Base-by-base conservation (phyloP, 2,888 invertebrate genomes). In the Sphaerophoria taeniata region DNA sequence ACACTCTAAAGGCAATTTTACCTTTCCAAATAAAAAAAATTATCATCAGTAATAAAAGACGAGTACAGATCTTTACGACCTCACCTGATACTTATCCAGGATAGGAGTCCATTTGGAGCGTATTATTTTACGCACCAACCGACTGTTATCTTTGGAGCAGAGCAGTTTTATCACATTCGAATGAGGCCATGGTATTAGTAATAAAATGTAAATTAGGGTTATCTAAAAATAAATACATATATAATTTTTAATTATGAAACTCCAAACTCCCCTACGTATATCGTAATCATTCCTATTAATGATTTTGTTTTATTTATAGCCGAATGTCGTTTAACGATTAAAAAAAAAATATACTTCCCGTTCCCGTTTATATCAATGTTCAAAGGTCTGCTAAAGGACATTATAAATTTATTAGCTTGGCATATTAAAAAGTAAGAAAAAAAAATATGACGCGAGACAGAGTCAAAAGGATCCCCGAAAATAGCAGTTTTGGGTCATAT, bases 41-140 rank as follows among this genome's bases (percentile, higher is more conserved):
- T 7, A 51, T 53, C 12, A 58, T 60, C 6, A 16, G 39, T 11
- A 34, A 6, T 9, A 36, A 53, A 33, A 60, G n/a, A 11, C 33
- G 39, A 2, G 49, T 49, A 3, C 0, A 60, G 14, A 6, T 12
- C 7, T 2, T 12, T 60, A 7, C 34, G 3, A 6, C 36, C 39
- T 81, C 69, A 91, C 92, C 89, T 97, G 96, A 93, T 97, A 97
- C 92, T 97, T 96, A 90, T 97, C 97, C 92, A 98, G 93, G 84
- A 97, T 95, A 74, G 98, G 97, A 88, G 96, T 94, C 97, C 97
- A 97, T 95, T 97, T 97, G 94, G 95, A 96, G 92, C 97, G 96
- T 89, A 97, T 95, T 87, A 97, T 95, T 93, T 96, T 96, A 90
- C 97, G 94, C 87, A 97, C 97, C 89, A 97, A 95, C 90, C 97